Evolutionary conservation across 2,797 vertebrate genomes (phyloP).

Genomic region (Uromys caudimaculatus): DNA sequence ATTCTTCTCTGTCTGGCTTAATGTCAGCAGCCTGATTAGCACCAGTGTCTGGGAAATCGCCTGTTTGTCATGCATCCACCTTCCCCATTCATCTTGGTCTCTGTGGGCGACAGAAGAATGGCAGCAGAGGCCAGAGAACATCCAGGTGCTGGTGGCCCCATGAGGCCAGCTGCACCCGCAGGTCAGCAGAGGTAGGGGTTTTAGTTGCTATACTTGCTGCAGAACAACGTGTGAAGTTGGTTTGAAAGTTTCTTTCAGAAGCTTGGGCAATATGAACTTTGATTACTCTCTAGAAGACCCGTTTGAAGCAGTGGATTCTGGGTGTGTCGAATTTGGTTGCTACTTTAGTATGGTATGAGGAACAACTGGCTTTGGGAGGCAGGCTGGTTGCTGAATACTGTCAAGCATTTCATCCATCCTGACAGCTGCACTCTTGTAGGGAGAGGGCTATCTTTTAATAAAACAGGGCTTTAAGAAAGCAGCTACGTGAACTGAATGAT

Average conservation of each 20-base stretch:
- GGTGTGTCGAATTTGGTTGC: neutral
- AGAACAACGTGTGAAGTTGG: neutral
- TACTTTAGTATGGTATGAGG: neutral
- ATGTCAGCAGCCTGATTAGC: conserved; percentile 62
- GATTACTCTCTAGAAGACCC: neutral
- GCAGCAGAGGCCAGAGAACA: neutral
- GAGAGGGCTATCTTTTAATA: conserved; percentile 10
- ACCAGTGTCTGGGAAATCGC: conserved; percentile 18
- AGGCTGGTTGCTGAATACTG: neutral
- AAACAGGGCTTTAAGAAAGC: conserved; percentile 24
- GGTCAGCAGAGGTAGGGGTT: neutral
- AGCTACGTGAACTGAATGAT: neutral
- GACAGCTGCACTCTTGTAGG: neutral
- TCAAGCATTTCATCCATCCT: neutral
- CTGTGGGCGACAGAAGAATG: conserved; percentile 2
- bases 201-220: neutral
- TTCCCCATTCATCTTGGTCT: conserved; percentile 64
- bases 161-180: neutral
- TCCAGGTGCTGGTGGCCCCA: neutral
- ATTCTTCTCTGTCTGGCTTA: conserved; percentile 74
- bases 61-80: neutral
- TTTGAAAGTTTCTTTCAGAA: conserved; percentile 17
- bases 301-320: neutral
- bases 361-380: neutral
- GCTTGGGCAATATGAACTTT: neutral